phyloP scores from a whole-genome alignment of 1,140 invertebrate species.

The Halesus radiatus region DNA sequence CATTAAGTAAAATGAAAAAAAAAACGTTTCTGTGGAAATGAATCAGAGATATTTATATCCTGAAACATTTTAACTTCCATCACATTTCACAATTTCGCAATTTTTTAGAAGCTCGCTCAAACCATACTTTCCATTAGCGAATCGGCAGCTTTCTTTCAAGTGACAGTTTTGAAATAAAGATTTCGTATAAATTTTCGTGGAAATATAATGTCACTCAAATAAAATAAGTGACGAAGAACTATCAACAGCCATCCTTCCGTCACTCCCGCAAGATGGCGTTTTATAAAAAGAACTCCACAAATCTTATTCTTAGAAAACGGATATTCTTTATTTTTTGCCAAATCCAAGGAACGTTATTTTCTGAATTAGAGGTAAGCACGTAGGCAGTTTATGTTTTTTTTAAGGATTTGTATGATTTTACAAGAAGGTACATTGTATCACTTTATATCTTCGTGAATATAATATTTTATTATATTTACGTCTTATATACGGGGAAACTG shows the following conservation, averaged over 20 bases:
- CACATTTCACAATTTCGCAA: not conserved
- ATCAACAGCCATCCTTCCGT: slow-evolving; percentile 39
- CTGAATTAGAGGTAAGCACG: too few species aligned
- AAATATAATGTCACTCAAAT: slow-evolving; percentile 47
- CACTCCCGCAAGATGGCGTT: slow-evolving; percentile 4
- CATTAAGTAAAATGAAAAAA: too few species aligned
- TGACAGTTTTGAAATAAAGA: slow-evolving; percentile 20
- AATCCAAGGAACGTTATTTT: too few species aligned
- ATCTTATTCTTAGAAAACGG: too few species aligned
- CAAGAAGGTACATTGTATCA: too few species aligned
- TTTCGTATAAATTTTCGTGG: slow-evolving; percentile 48
- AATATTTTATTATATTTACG: too few species aligned
- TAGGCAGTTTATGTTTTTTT: too few species aligned
- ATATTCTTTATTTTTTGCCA: too few species aligned
- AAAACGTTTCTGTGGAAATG: too few species aligned
- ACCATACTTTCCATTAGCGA: not conserved
- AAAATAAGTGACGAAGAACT: slow-evolving; percentile 31
- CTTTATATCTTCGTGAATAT: too few species aligned
- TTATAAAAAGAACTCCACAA: not conserved
- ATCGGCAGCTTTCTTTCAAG: not conserved
- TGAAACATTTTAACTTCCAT: not conserved
- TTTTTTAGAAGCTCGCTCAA: not conserved
- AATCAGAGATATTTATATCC: not conserved
- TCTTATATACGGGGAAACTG: too few species aligned
- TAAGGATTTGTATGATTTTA: too few species aligned